Evolutionary conservation across 2,888 invertebrate species (phyloP), one percentile per base, ranked within the genome.

Genomic region (Netelia melanura): DNA sequence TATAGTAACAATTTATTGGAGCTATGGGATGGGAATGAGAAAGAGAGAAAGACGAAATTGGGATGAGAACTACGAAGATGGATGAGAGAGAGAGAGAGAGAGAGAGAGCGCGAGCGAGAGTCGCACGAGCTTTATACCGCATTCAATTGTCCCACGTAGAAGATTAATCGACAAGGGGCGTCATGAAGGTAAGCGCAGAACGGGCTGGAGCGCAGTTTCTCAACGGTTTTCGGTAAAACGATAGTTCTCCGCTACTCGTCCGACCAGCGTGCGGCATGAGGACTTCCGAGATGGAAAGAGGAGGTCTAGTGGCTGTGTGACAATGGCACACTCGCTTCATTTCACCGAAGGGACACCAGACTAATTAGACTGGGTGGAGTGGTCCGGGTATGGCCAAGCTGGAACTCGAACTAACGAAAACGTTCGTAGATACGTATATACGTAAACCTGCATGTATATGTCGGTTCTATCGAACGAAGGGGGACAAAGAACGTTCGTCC

Each of bases 41-140:
- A 72, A 30, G 38, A 71, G 11, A 71, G 65, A 54, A 48, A 44
- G 75, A 52, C 48, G 52, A 1, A 44, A 17, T 30, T 21, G 14
- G 58, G 25, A 9, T 21, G 62, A 48, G 52, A 56, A 30, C 25
- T 48, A 64, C 54, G 56, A 79, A 64, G 71, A 72, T 56, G 43
- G 21, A 72, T 43, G 21, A 58, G 17, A 54, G 17, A n/a, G 54
- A 54, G 14, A 54, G 54, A 62, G 58, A 58, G 75, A 76, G 77
- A 86, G 83, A 86, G 84, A 87, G 81, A 67, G 21, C 0, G 30
- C 2, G 80, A 86, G 81, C 44, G 52, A 61, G 56, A 84, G 86
- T 86, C 84, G 86, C 30, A 68, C 62, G 65, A 58, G 52, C 77
- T 74, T 68, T 76, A 81, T 81, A 81, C 81, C 65, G 43, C 84